Evolutionary conservation across 1,140 invertebrate genomes (phyloP), one percentile per base, ranked within the genome.

Genomic region (Calephelis virginiensis): DNA sequence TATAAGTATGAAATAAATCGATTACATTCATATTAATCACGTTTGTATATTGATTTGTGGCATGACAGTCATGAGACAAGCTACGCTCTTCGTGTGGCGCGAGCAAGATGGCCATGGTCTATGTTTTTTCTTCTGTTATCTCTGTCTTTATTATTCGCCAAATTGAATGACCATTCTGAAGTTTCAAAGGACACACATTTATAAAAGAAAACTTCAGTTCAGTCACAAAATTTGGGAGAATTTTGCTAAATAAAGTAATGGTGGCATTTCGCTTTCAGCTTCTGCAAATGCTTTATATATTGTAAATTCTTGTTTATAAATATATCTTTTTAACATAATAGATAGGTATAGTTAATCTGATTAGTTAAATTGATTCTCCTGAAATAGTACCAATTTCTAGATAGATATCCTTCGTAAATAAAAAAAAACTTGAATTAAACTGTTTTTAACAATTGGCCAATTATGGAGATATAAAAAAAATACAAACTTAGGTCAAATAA

Each of bases 51-150:
- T 81, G 74, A 78, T 73, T 74, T 73, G 81, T 81, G 74, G 68
- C 76, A 75, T 71, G 74, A 78, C 77, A 85, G 80, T 85, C 82
- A 78, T 76, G 77, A 74, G 77, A 77, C 76, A 75, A 68, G 69
- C 64, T 72, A 75, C 76, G 77, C 72, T 73, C 73, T 74, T 80
- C 71, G 77, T 74, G 77, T 78, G 82, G 84, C 80, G 82, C 80
- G 83, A 90, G 91, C 91, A 92, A 91, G 90, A 87, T 92, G 90
- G 91, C 90, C 88, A 82, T 80, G 83, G 83, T 86, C 78, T 77
- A 74, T 74, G 73, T 80, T 72, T 72, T 70, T 80, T 78, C 77
- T 74, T 78, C 78, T 75, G 73, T 53, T 83, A 69, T 86, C 71
- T 79, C 74, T 83, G 61, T 80, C 63, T 81, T 74, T 73, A 68